Conservation (phyloP, 2,888 invertebrate genomes). For the Zaprionus bogoriensis region DNA sequence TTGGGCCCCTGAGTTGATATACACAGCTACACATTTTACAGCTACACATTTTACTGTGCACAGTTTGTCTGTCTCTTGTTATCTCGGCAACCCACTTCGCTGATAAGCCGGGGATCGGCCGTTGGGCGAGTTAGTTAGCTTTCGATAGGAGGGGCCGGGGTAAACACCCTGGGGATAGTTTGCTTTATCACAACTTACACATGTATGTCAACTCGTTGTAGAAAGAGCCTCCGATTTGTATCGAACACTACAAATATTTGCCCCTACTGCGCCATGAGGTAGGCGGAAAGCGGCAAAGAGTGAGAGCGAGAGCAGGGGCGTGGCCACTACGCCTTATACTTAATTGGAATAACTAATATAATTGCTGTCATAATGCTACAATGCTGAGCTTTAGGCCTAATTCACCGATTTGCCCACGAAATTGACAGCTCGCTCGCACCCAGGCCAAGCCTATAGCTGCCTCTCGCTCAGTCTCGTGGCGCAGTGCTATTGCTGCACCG, state of each 20-base stretch:
- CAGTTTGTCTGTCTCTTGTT: no score
- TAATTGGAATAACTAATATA: constrained; percentile 1
- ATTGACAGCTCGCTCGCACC: constrained; percentile 9
- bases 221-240: neutral
- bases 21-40: neutral
- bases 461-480: constrained; percentile 33
- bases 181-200: constrained; percentile 10
- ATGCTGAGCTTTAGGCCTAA: neutral
- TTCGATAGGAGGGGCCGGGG: neutral
- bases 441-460: neutral
- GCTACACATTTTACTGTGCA: neutral
- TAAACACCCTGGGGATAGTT: neutral
- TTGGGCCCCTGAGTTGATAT: no score
- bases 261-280: neutral
- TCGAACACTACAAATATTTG: neutral
- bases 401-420: neutral
- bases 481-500: constrained; percentile 10
- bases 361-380: neutral
- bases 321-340: neutral
- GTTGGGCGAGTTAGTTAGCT: neutral
- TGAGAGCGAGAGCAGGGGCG: neutral
- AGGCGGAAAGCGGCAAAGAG: neutral
- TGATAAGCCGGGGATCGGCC: neutral
- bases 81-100: neutral
- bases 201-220: neutral